These are phyloP conservation scores for Catocala sponsa DNA, from an alignment of 2,888 invertebrate genomes.

Conservation along the genomic window DNA sequence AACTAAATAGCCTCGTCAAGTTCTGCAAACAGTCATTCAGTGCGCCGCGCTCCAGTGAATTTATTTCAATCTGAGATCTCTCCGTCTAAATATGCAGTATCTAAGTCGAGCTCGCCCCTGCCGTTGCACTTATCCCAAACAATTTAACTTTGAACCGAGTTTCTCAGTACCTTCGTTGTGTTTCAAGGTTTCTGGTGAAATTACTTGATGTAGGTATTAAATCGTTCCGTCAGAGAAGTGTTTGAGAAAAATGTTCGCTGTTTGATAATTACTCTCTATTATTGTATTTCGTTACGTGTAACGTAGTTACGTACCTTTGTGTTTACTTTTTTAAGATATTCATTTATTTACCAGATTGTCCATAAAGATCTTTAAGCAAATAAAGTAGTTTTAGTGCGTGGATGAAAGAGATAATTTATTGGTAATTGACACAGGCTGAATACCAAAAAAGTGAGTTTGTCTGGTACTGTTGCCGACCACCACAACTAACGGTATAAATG, in stretches of 20 bases:
- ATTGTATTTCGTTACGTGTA: neutral
- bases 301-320: too few species aligned
- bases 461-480: too few species aligned
- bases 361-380: too few species aligned
- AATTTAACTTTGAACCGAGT: constrained; percentile 13
- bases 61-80: constrained; percentile 41
- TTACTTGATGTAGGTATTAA: neutral
- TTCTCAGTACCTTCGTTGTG: constrained; percentile 3
- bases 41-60: constrained; percentile 28
- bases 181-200: constrained; percentile 2
- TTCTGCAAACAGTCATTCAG: constrained; percentile 38
- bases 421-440: too few species aligned
- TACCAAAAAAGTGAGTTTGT: too few species aligned
- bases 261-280: neutral
- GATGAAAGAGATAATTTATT: too few species aligned
- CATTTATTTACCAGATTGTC: too few species aligned
- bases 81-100: constrained; percentile 36
- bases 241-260: neutral
- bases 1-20: constrained; percentile 42
- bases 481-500: too few species aligned
- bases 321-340: too few species aligned
- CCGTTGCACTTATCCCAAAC: constrained; percentile 28
- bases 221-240: neutral
- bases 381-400: too few species aligned
- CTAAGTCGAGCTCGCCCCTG: constrained; percentile 29